Conservation (phyloP, 2,888 invertebrate genomes). For the Drosophila neonasuta region DNA sequence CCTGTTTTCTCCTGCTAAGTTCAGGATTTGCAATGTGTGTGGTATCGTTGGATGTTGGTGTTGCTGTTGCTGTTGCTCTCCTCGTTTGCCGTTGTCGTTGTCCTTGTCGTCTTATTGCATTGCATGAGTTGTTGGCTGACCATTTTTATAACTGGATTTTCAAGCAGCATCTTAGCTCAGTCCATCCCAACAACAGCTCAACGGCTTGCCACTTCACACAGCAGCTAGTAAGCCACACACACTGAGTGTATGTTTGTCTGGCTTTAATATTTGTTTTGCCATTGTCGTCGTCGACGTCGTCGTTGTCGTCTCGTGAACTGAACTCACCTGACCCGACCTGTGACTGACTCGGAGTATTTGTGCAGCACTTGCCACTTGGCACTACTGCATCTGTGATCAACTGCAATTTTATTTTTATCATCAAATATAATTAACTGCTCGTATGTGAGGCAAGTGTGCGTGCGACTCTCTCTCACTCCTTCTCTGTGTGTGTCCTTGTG, state of each 20-base stretch:
- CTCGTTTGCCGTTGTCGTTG: constrained; percentile 8
- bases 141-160: constrained; percentile 75
- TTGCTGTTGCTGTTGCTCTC: constrained; percentile 1
- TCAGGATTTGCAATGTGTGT: constrained; percentile 33
- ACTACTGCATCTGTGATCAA: constrained; percentile 58
- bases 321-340: constrained; percentile 48
- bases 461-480: neutral
- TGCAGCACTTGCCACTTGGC: constrained; percentile 62
- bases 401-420: constrained; percentile 62
- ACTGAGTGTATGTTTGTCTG: constrained; percentile 23
- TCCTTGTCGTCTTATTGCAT: constrained; percentile 51
- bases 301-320: constrained; percentile 6
- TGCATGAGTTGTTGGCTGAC: constrained; percentile 58
- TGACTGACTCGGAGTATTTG: constrained; percentile 51
- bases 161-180: constrained; percentile 56
- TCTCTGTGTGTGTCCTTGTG: constrained; percentile 19
- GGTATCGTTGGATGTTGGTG: constrained; percentile 6
- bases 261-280: constrained; percentile 64
- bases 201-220: constrained; percentile 55
- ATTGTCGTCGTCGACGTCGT: constrained; percentile 53
- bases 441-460: constrained; percentile 26
- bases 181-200: constrained; percentile 55
- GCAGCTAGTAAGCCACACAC: constrained; percentile 30
- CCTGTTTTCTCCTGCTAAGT: constrained; percentile 29
- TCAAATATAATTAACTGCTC: constrained; percentile 73